Evolutionary conservation across 2,113 vertebrate genomes (phyloP).

Genomic region (Apeltes quadracus): DNA sequence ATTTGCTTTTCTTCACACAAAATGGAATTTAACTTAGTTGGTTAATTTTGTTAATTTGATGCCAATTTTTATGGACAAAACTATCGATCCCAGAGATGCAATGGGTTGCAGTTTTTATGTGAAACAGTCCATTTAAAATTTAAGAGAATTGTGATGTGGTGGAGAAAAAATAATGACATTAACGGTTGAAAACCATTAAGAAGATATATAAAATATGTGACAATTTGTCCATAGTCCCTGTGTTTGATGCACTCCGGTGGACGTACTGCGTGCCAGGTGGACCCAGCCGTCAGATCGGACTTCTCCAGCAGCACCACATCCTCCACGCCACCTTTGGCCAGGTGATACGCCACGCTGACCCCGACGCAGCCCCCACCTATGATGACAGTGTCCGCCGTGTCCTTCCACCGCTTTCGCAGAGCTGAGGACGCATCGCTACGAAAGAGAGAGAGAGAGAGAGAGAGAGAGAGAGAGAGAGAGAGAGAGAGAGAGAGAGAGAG

Average conservation of each 20-base stretch:
- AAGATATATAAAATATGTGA: not conserved
- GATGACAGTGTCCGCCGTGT: slow-evolving; percentile 90
- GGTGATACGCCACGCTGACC: slow-evolving; percentile 93
- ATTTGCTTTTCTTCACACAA: too few relatives aligned
- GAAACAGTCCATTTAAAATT: not conserved
- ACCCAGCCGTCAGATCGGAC: slow-evolving; percentile 95
- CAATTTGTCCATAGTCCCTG: not conserved
- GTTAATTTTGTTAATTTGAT: too few relatives aligned
- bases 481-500: too few relatives aligned
- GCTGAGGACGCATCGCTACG: slow-evolving; percentile 54
- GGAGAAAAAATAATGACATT: not conserved
- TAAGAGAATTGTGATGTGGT: not conserved
- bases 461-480: not conserved
- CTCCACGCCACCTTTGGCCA: slow-evolving; percentile 93
- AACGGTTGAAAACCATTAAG: not conserved
- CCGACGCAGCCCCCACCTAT: slow-evolving; percentile 95
- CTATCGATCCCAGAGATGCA: not conserved
- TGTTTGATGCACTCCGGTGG: not conserved
- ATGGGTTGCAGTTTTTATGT: not conserved
- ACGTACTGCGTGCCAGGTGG: slow-evolving; percentile 98
- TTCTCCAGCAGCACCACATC: slow-evolving; percentile 96
- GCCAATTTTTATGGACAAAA: not conserved
- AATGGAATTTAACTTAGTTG: too few relatives aligned
- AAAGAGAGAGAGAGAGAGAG: not conserved
- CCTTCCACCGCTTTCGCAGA: slow-evolving; percentile 85